Percentiles rank a stretch among this genome's conserved stretches.
phyloP scores from a whole-genome alignment of 2,113 vertebrate species.

The Vanacampus margaritifer region DNA sequence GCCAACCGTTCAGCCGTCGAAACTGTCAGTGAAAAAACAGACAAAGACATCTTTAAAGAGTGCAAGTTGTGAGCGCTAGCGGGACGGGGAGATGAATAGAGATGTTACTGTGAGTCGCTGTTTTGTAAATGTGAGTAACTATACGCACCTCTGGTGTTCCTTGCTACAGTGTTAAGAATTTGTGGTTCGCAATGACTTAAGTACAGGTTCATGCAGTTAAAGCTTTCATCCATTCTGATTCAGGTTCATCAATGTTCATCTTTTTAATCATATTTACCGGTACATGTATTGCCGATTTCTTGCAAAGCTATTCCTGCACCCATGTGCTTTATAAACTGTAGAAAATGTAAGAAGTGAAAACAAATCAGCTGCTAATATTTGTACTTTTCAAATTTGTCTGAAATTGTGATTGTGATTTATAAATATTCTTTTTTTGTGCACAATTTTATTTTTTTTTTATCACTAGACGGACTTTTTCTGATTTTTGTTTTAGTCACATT shows the following conservation, averaged over 20 bases:
- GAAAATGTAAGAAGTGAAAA: conserved; percentile 10
- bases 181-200: conserved; percentile 5
- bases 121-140: conserved; percentile 10
- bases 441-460: background rate
- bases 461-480: conserved; percentile 5
- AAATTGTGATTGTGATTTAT: conserved; percentile 6
- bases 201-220: conserved; percentile 1
- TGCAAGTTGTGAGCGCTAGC: conserved; percentile 43
- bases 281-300: conserved; percentile 1
- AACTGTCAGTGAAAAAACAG: conserved; percentile 37
- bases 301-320: conserved; percentile 1
- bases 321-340: conserved; percentile 5
- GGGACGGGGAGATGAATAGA: conserved; percentile 6
- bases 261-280: conserved; percentile 3
- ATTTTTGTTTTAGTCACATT: conserved; percentile 6
- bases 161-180: background rate
- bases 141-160: background rate
- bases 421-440: conserved; percentile 3
- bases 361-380: background rate
- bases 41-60: conserved; percentile 36
- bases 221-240: background rate
- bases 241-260: background rate
- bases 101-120: conserved; percentile 42
- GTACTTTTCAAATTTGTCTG: background rate
- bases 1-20: conserved; percentile 13